Evolutionary conservation across 2,113 vertebrate genomes (phyloP).

Genomic region (Megatriorchis doriae): DNA sequence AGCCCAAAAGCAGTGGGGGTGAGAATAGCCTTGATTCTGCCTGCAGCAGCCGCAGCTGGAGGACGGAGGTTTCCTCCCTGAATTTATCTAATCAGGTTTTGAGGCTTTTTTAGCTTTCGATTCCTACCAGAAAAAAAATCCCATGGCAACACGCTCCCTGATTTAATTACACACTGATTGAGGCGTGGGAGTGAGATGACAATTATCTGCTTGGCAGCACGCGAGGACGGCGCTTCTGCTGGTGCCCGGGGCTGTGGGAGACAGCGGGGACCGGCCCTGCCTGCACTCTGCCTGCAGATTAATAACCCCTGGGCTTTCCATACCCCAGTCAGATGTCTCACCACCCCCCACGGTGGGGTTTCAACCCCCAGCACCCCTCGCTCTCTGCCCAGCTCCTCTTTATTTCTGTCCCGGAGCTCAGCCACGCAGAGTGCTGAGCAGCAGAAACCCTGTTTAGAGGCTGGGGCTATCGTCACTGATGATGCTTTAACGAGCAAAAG

Average conservation of each 20-base stretch:
- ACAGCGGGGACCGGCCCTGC: background rate
- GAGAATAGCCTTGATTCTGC: background rate
- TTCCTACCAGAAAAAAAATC: background rate
- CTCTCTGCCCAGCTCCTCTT: background rate
- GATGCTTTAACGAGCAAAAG: background rate
- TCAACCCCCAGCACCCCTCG: background rate
- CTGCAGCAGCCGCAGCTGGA: background rate
- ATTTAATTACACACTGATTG: constrained; percentile 27
- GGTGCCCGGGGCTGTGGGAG: background rate
- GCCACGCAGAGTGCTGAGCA: background rate
- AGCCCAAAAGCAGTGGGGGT: rapidly evolving
- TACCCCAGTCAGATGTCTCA: background rate
- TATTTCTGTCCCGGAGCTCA: background rate
- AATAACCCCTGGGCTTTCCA: background rate
- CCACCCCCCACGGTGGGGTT: background rate
- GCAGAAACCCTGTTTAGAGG: background rate
- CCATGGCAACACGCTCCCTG: constrained; percentile 36
- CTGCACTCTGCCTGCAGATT: background rate
- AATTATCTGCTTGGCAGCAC: background rate
- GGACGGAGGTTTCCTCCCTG: background rate
- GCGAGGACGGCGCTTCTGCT: background rate
- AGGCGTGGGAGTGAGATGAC: constrained; percentile 8
- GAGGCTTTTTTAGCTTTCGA: background rate
- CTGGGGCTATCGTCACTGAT: rapidly evolving
- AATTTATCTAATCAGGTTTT: background rate